phyloP scores from a whole-genome alignment of 2,888 invertebrate genomes.

The Microplitis manilae region DNA sequence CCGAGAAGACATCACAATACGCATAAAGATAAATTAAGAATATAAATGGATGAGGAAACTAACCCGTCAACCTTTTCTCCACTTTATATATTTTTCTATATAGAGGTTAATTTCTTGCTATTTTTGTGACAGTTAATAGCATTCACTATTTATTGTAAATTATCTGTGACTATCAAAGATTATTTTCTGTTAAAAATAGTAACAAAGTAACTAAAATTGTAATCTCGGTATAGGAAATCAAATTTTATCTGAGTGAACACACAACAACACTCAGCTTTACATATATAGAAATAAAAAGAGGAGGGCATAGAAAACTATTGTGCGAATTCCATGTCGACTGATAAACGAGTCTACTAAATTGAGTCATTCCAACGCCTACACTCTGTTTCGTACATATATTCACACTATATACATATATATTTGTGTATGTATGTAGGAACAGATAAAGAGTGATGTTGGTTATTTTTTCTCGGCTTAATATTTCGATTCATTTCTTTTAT shows the following conservation, averaged over 20 bases:
- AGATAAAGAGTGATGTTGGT: slow-evolving; percentile 47
- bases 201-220: not conserved
- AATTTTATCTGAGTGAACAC: slow-evolving; percentile 1
- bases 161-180: not conserved
- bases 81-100: not conserved
- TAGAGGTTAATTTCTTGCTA: no score
- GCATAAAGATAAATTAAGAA: slow-evolving; percentile 10
- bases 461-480: slow-evolving; percentile 42
- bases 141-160: no score
- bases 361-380: slow-evolving; percentile 52
- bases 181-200: not conserved
- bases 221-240: slow-evolving; percentile 8
- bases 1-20: slow-evolving; percentile 35
- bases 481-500: slow-evolving; percentile 43
- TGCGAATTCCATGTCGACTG: slow-evolving; percentile 58
- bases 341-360: slow-evolving; percentile 62
- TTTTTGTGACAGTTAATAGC: no score
- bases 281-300: slow-evolving; percentile 27
- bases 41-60: slow-evolving; percentile 13
- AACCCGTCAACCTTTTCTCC: slow-evolving; percentile 10
- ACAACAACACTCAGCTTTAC: slow-evolving; percentile 8
- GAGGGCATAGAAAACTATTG: slow-evolving; percentile 38
- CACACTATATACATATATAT: slow-evolving; percentile 39
- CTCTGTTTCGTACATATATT: slow-evolving; percentile 13
- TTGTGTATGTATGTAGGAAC: slow-evolving; percentile 40